Evolutionary conservation across 2,113 vertebrate genomes (phyloP).

Genomic region (Dipodomys spectabilis): DNA sequence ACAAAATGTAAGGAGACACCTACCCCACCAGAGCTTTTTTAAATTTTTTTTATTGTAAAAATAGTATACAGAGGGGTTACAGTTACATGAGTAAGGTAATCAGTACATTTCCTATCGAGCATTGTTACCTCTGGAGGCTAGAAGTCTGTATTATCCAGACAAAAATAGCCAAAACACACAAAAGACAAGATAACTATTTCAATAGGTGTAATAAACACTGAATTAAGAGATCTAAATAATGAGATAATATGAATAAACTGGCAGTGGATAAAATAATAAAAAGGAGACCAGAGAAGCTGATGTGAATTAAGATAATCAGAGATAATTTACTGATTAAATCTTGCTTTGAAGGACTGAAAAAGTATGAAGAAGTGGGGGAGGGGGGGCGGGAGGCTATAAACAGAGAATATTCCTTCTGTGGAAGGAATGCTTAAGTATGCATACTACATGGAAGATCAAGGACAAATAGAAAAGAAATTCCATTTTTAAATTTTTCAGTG

Average conservation of each 20-base stretch:
- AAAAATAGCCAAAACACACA: neutral
- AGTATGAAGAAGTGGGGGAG: neutral
- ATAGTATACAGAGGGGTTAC: no score
- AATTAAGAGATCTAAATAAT: neutral
- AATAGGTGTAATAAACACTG: conserved; percentile 7
- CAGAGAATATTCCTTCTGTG: neutral
- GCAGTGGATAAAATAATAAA: neutral
- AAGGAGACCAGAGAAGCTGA: neutral
- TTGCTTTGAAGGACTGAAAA: neutral
- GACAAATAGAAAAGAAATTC: conserved; percentile 12
- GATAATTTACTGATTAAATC: neutral
- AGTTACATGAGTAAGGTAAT: no score
- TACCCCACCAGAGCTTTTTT: neutral
- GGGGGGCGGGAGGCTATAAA: neutral
- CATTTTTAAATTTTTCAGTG: conserved; percentile 6
- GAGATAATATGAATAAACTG: conserved; percentile 37
- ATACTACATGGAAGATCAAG: neutral
- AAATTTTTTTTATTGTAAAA: no score
- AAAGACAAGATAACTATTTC: conserved; percentile 21
- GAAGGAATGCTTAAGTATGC: neutral
- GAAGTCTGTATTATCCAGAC: neutral
- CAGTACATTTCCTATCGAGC: no score
- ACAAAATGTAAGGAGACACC: conserved; percentile 20
- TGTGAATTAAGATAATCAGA: conserved; percentile 43
- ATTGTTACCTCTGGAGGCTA: neutral